phyloP scores from a whole-genome alignment of 2,888 invertebrate genomes.

The Caenorhabditis panamensis region DNA sequence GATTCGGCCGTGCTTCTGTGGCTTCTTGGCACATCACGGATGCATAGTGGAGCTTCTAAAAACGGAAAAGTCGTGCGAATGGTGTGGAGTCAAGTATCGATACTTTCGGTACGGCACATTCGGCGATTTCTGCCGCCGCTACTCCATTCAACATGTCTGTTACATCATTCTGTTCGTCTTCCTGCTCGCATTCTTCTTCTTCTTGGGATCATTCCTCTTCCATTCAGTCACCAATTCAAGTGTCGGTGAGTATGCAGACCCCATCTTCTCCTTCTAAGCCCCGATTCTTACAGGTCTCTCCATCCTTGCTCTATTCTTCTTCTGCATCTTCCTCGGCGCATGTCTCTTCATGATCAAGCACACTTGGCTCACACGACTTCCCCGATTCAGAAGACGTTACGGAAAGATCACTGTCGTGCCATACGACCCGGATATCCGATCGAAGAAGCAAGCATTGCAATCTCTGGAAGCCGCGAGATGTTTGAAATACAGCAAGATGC shows the following conservation, averaged over 20 bases:
- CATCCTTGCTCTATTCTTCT: conserved; percentile 34
- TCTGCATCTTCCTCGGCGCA: conserved; percentile 18
- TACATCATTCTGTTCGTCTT: conserved; percentile 22
- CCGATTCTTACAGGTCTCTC: conserved; percentile 15
- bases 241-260: conserved; percentile 12
- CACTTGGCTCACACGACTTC: conserved; percentile 26
- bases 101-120: conserved; percentile 46
- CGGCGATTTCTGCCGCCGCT: conserved; percentile 36
- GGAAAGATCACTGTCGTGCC: conserved; percentile 46
- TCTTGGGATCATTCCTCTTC: conserved; percentile 36
- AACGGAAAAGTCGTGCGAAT: conserved; percentile 29
- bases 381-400: conserved; percentile 45
- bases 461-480: conserved; percentile 29
- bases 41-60: conserved; percentile 39
- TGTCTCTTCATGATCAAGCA: conserved; percentile 35
- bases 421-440: conserved; percentile 42
- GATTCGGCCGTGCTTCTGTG: conserved; percentile 50
- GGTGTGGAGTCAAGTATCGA: conserved; percentile 47
- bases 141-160: conserved; percentile 39
- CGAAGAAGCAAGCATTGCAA: conserved; percentile 32
- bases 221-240: neutral
- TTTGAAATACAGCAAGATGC: conserved; percentile 13
- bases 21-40: conserved; percentile 46
- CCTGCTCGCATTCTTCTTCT: conserved; percentile 23
- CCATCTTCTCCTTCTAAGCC: neutral